Evolutionary conservation across 2,888 invertebrate genomes (phyloP).

Genomic region (Allacma fusca): DNA sequence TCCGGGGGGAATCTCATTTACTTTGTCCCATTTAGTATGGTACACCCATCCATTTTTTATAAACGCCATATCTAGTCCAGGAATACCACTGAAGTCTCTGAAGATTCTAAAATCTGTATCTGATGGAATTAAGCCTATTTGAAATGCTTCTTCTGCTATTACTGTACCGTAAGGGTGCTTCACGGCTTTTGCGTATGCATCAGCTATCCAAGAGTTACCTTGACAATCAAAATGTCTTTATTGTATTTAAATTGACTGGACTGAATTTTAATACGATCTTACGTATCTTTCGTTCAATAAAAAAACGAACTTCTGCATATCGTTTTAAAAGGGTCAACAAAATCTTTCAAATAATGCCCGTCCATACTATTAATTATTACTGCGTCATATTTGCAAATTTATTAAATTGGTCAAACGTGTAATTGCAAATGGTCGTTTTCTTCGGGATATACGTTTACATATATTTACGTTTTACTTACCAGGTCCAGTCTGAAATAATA

Average conservation of each 20-base stretch:
- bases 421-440: no score
- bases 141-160: conserved; percentile 87
- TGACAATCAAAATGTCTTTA: conserved; percentile 8
- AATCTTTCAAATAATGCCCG: no score
- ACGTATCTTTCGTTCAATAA: no score
- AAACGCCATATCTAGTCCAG: conserved; percentile 87
- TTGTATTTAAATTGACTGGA: background rate
- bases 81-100: conserved; percentile 50
- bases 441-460: no score
- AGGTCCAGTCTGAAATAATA: conserved; percentile 88
- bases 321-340: no score
- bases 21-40: conserved; percentile 86
- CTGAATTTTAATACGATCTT: background rate
- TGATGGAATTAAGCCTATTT: conserved; percentile 87
- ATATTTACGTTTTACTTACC: conserved; percentile 34
- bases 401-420: no score
- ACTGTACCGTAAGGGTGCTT: conserved; percentile 86
- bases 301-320: no score
- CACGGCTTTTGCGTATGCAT: conserved; percentile 78
- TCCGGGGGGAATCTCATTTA: conserved; percentile 74
- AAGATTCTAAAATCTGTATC: conserved; percentile 91
- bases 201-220: conserved; percentile 54
- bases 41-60: conserved; percentile 92
- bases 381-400: no score
- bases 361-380: no score